A percentile compares a stretch with the other conserved stretches of the same genome.
Evolutionary conservation across 2,797 vertebrate genomes (phyloP).

Genomic region (Sebastes iracundus): DNA sequence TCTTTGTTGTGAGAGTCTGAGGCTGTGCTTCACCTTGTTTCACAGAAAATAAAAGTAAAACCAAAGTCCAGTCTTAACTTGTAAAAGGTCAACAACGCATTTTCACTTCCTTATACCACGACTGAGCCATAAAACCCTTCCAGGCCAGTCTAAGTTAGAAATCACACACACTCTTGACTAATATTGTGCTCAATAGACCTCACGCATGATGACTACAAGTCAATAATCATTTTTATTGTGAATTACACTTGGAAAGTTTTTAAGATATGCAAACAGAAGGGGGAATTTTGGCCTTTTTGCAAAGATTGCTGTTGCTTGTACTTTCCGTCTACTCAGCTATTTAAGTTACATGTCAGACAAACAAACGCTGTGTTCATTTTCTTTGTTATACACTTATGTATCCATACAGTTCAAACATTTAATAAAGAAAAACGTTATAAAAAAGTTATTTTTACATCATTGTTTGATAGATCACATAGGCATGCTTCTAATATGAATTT

Average conservation of each 20-base stretch:
- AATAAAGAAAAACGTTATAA: neutral
- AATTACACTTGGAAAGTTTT: neutral
- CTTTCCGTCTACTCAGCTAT: neutral
- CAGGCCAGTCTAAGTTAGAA: neutral
- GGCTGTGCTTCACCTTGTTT: neutral
- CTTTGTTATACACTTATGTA: neutral
- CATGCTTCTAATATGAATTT: neutral
- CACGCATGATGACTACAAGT: neutral
- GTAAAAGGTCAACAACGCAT: neutral
- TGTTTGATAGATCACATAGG: too few relatives aligned
- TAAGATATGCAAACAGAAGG: neutral
- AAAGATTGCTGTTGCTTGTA: neutral
- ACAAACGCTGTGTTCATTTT: neutral
- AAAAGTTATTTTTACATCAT: neutral
- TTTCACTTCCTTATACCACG: conserved; percentile 48
- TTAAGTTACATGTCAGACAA: neutral
- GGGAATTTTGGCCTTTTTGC: neutral
- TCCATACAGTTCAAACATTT: neutral
- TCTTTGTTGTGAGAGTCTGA: neutral
- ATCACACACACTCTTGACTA: neutral
- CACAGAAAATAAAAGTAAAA: conserved; percentile 52
- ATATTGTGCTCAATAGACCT: neutral
- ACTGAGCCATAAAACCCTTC: neutral
- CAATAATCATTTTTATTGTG: neutral
- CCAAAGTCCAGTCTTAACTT: conserved; percentile 44